A percentile compares a stretch with the other conserved stretches of the same genome.
These are phyloP conservation scores for Nomada ferruginata DNA, from an alignment of 2,888 invertebrate species.

Conservation along the genomic window DNA sequence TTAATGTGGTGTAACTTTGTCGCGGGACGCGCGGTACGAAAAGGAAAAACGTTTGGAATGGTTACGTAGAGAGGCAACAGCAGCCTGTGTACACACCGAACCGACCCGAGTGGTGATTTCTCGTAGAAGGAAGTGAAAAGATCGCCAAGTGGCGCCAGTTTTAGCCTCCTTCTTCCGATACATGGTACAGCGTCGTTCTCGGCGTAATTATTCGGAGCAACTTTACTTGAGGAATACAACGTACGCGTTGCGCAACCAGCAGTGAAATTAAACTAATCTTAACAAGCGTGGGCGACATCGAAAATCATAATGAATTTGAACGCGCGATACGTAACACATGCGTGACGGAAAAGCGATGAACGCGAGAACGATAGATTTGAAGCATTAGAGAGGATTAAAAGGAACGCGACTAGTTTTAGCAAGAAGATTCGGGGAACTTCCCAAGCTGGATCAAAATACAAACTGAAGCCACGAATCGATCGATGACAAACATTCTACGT, in stretches of 20 bases:
- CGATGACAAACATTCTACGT: conserved; percentile 32
- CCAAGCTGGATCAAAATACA: conserved; percentile 18
- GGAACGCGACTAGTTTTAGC: conserved; percentile 3
- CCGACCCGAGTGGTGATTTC: conserved; percentile 48
- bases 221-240: not conserved
- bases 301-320: conserved; percentile 12
- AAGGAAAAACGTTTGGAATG: conserved; percentile 50
- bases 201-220: conserved; percentile 24
- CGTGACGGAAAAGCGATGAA: not conserved
- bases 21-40: conserved; percentile 11
- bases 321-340: not conserved
- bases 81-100: conserved; percentile 34
- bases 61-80: conserved; percentile 56
- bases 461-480: conserved; percentile 14
- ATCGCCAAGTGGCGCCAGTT: conserved; percentile 44
- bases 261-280: conserved; percentile 14
- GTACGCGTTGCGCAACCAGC: conserved; percentile 20
- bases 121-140: conserved; percentile 54
- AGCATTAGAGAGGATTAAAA: conserved; percentile 18
- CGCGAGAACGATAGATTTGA: conserved; percentile 7
- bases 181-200: conserved; percentile 15
- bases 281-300: conserved; percentile 1
- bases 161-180: conserved; percentile 20
- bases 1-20: conserved; percentile 22
- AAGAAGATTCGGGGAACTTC: conserved; percentile 1